A percentile compares a stretch with the other conserved stretches of the same genome.
Evolutionary conservation across 2,113 vertebrate species (phyloP).

Genomic region (Indicator maculatus): DNA sequence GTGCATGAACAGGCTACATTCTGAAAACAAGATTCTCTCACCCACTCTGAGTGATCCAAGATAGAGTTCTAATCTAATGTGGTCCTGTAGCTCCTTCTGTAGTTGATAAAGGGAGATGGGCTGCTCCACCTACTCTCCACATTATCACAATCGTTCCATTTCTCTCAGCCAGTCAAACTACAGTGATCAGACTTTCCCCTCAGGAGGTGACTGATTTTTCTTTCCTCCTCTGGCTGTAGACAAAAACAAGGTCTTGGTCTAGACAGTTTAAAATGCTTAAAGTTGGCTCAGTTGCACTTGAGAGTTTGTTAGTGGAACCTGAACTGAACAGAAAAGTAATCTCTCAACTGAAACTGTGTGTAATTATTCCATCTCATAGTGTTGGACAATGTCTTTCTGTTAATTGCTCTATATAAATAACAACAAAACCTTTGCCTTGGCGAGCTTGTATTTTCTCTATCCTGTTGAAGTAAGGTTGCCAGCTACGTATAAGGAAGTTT

Average conservation of each 20-base stretch:
- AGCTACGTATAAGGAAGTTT: neutral
- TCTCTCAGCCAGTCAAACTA: neutral
- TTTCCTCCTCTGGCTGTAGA: neutral
- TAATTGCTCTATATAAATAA: neutral
- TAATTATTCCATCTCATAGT: neutral
- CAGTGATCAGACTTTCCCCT: neutral
- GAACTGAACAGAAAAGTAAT: neutral
- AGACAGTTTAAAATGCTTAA: neutral
- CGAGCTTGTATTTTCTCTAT: neutral
- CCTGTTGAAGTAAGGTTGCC: neutral
- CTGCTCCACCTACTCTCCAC: neutral
- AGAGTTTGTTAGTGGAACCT: slow-evolving; percentile 1
- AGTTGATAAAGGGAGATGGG: neutral
- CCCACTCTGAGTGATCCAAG: neutral
- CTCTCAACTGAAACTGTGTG: neutral
- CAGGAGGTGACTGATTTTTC: neutral
- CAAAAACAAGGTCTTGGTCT: neutral
- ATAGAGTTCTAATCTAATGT: neutral
- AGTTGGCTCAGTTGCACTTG: neutral
- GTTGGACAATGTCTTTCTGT: neutral
- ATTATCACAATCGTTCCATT: accelerated
- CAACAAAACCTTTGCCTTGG: neutral
- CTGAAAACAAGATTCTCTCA: neutral
- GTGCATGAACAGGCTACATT: neutral
- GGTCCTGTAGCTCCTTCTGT: neutral